Base-by-base conservation (phyloP, 2,113 vertebrate species). In the Onychorhynchus coronatus region DNA sequence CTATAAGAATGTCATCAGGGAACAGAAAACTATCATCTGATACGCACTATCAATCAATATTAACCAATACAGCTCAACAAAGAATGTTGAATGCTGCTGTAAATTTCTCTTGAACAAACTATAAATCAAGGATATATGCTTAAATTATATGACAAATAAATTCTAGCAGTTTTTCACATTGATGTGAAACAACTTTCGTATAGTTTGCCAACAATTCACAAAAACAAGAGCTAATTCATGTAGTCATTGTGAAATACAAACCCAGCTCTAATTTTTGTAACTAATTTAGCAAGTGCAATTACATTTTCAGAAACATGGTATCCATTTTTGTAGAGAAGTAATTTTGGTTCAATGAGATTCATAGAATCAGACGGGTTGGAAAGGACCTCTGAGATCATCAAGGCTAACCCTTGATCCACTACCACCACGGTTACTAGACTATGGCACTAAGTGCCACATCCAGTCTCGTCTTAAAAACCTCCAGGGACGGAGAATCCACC, bases 61-160 rank as follows among this genome's bases (percentile, higher is more conserved):
- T 92, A 93, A 84, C 47, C 41, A 56, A 75, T 39, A 46, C 33
- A 68, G 12, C 44, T 93, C 76, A 87, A 81, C n/a, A 86, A 85
- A 85, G 71, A 44, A 65, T 42, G 31, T 81, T 78, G 88, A 96
- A 72, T 65, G 65, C 52, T 66, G 80, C 65, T 70, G 63, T 84
- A 88, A 95, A 89, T 94, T 95, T 92, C 35, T 87, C 47, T 83
- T 46, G 61, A 93, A 56, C 59, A 82, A 93, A 76, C 76, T 91
- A 71, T 91, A 97, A 93, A 95, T 95, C 87, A 95, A 85, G 62
- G 63, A 58, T 84, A 86, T 84, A 68, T 58, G 41, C 42, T 84
- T 78, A 72, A 72, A 84, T 86, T 86, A 75, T 72, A 61, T 61
- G 83, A 56, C 73, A 90, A 28, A 81, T 78, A 83, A 56, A 68